Base-by-base conservation (phyloP, 2,113 vertebrate species). In the Crotophaga sulcirostris region DNA sequence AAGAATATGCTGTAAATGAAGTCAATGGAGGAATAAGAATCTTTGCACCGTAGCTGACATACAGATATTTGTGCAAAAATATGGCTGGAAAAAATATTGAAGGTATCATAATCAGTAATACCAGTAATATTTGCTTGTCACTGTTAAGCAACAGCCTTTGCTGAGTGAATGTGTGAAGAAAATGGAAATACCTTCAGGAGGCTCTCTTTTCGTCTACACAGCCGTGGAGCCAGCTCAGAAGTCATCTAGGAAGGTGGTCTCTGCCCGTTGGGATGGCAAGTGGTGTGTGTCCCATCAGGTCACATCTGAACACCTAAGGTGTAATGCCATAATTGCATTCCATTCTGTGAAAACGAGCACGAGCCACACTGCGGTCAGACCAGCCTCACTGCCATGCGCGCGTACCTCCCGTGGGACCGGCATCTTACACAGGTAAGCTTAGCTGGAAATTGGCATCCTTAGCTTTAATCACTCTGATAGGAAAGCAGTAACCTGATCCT, bases 211-310 rank as follows among this genome's bases (percentile, higher is more conserved):
- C 34, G 9, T 15, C 31, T 54, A 13, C 38, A 11, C 42, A 38
- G 49, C n/a, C 7, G 1, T 20, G 66, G 47, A 44, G 28, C 6
- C 59, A 36, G 33, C 44, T 78, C 25, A 7, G 0, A 10, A n/a
- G 78, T 9, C 28, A 7, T 29, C 28, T 6, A 34, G 40, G 28
- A 6, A n/a, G 34, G 26, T 19, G 13, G 10, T 45, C 34, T 54
- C 69, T 76, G 70, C 29, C 36, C 2, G 28, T 6, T 60, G 77
- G 33, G 18, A 10, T 62, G 36, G 18, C 28, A 31, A n/a, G 36
- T 6, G 47, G 13, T 21, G 1, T 2, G 2, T 5, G 28, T 42
- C 62, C 34, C 9, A 0, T 51, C 42, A 4, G 42, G 26, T 29
- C 49, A 21, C 7, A 68, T 17, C 28, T 14, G 62, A 58, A n/a